Evolutionary conservation across 1,140 invertebrate genomes (phyloP), one percentile per base, ranked within the genome.

Genomic region (Leptopilina boulardi): DNA sequence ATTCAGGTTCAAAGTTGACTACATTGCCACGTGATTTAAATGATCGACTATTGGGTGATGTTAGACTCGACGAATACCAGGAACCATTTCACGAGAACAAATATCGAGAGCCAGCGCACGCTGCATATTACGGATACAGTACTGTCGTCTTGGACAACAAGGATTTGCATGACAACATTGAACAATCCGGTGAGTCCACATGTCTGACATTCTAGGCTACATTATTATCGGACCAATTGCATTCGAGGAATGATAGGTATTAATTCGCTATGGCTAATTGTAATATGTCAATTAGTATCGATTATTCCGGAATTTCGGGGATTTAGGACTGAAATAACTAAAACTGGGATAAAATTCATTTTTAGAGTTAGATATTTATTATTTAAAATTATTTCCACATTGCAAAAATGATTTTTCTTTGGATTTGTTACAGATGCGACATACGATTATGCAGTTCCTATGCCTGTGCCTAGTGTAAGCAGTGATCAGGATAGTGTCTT

Each of bases 111-210:
- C 85, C 89, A n/a, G 85, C 88, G 76, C 91, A 92, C 75, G 86
- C 91, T 15, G 91, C 92, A 77, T 92, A 92, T 83, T 92, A 92
- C 72, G 91, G 91, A 79, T 92, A 92, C 82, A 92, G 92, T 81
- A 92, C 92, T 18, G 91, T 92, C 76, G 89, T 92, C 80, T 89
- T 91, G 86, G 91, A 92, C 86, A 91, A 90, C 85, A 91, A 91
- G 85, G 90, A 91, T 80, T 88, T 91, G 71, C 90, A 91, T 75
- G 90, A 91, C 85, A 91, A 86, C 83, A 89, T 91, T 76, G 90
- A 91, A 70, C 90, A 91, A 82, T 91, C 90, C 71, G 90, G 90
- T 91, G 73, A 88, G 86, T 84, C 11, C 59, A 66, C 23, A 66
- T 66, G 3, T 11, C 13, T 34, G 21, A 66, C 10, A 66, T 66